Evolutionary conservation across 2,113 vertebrate genomes (phyloP).

Genomic region (Otus sunia): DNA sequence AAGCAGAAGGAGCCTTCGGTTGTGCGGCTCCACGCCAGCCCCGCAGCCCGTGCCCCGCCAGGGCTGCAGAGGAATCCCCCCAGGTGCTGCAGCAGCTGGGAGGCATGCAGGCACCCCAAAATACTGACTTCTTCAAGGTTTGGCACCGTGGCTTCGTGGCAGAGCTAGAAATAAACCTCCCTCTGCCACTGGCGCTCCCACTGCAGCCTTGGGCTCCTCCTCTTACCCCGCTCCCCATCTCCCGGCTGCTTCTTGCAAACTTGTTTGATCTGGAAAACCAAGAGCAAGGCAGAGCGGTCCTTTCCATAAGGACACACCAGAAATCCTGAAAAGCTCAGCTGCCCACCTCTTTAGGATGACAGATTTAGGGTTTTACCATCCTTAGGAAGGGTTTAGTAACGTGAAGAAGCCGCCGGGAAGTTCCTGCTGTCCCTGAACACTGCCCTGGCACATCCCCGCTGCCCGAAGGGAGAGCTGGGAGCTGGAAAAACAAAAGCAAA

Average conservation of each 20-base stretch:
- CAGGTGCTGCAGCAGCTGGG: neutral
- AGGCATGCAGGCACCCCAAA: rapidly evolving
- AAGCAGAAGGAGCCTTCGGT: neutral
- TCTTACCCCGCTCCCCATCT: neutral
- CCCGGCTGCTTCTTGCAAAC: neutral
- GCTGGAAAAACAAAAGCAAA: neutral
- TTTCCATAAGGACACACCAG: neutral
- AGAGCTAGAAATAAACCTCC: neutral
- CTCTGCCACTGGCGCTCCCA: neutral
- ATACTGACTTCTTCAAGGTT: neutral
- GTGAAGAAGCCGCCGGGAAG: neutral
- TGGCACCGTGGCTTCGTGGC: rapidly evolving
- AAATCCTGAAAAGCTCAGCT: neutral
- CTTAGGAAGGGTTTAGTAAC: neutral
- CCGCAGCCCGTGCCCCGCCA: rapidly evolving
- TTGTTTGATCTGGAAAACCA: neutral
- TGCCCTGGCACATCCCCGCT: neutral
- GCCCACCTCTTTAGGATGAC: neutral
- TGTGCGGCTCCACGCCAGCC: neutral
- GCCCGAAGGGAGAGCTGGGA: neutral
- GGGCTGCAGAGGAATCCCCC: neutral
- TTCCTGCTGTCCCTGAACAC: neutral
- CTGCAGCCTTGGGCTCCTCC: neutral
- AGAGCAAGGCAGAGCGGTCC: neutral
- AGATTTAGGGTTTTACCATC: neutral